Conservation (phyloP, 2,113 vertebrate genomes). For the Trematocara zebra region DNA sequence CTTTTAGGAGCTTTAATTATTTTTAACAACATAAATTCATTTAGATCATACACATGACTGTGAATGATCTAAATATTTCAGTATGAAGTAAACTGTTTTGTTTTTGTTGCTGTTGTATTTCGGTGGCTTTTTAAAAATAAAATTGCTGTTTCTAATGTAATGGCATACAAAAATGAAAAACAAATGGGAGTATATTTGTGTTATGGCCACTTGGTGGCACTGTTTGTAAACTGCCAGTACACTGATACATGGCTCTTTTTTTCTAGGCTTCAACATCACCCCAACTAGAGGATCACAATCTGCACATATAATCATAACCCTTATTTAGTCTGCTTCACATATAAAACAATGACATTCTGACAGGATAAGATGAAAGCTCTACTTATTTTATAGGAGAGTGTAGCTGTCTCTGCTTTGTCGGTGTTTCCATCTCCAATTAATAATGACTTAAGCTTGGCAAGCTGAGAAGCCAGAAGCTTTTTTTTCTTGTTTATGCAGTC, state of each 20-base stretch:
- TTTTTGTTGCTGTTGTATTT: not conserved
- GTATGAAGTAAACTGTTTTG: not conserved
- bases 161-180: not conserved
- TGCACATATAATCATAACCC: not conserved
- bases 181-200: not conserved
- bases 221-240: not conserved
- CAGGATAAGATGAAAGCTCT: not conserved
- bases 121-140: not conserved
- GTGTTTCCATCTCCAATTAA: not conserved
- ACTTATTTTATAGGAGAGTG: fast-evolving
- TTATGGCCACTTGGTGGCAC: not conserved
- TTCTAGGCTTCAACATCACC: not conserved
- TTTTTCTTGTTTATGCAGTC: not conserved
- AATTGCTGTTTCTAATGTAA: not conserved
- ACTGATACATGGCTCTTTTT: not conserved
- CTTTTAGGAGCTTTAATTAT: not conserved
- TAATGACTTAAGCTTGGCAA: not conserved
- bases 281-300: not conserved
- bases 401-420: not conserved
- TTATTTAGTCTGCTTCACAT: not conserved
- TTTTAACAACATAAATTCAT: not conserved
- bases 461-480: not conserved
- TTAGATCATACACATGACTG: not conserved
- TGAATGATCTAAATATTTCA: not conserved
- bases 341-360: not conserved